Conservation (phyloP, 2,888 invertebrate species). For the Andrena bicolor region DNA sequence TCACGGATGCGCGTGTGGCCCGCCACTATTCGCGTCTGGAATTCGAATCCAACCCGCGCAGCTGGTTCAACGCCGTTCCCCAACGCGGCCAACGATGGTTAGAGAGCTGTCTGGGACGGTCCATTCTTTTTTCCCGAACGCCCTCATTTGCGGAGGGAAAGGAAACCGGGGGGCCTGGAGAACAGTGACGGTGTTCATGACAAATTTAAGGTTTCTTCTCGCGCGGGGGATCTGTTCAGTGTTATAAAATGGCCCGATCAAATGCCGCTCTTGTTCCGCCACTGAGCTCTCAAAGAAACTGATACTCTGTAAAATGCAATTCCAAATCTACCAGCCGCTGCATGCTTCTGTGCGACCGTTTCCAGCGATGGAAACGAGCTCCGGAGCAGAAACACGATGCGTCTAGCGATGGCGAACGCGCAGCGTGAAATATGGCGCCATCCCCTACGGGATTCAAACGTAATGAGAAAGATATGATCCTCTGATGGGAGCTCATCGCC, state of each 20-base stretch:
- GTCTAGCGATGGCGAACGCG: not conserved
- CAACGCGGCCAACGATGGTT: conserved; percentile 19
- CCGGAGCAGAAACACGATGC: conserved; percentile 27
- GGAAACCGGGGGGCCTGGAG: too few relatives aligned
- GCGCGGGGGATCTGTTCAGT: not conserved
- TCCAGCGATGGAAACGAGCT: not conserved
- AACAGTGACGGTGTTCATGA: conserved; percentile 7
- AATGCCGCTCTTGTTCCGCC: not conserved
- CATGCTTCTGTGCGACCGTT: not conserved
- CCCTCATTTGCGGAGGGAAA: conserved; percentile 12
- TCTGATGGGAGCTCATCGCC: conserved; percentile 32
- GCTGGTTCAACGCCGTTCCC: conserved; percentile 59
- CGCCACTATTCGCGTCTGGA: conserved; percentile 62
- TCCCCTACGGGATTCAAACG: not conserved
- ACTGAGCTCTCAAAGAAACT: not conserved
- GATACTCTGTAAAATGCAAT: not conserved
- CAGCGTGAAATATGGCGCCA: conserved; percentile 7
- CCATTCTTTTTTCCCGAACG: not conserved
- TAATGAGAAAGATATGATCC: conserved; percentile 35
- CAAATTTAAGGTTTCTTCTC: conserved; percentile 3
- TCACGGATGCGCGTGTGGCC: conserved; percentile 55
- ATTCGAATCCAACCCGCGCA: conserved; percentile 59
- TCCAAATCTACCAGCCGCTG: not conserved
- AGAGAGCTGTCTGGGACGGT: conserved; percentile 10
- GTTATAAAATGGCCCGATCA: not conserved